Base-by-base conservation (phyloP, 2,113 vertebrate species). In the Ramphastos sulfuratus region DNA sequence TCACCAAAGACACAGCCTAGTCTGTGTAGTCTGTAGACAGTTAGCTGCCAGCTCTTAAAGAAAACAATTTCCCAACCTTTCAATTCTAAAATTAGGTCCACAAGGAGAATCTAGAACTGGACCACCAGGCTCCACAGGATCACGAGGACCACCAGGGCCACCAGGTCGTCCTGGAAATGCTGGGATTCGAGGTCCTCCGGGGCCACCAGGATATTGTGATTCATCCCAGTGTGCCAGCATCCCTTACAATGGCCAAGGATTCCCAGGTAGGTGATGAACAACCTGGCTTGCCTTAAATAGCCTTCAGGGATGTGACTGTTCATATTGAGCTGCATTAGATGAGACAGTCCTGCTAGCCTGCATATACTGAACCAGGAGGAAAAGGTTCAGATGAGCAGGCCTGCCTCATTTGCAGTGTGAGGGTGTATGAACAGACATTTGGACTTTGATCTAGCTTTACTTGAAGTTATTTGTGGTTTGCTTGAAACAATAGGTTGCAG, bases 191-290 rank as follows among this genome's bases (percentile, higher is more conserved):
- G 99, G 99, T 5, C 98, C 99, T 3, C 98, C 98, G 1, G 99
- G 99, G 44, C 98, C 98, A 73, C 95, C 99, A 39, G 99, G 99
- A n/a, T 99, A 99, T 95, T 99, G 99, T 54, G 99, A 99, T 96
- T 99, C 99, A 15, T 99, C 99, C 63, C 98, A 99, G 97, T 99
- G 99, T 79, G 98, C 99, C 33, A 99, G 99, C 74, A 99, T 99
- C 91, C 98, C 98, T 69, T 99, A 99, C 98, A 99, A 99, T 4
- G 99, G 99, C n/a, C 99, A 99, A 97, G 98, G 98, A 97, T 99
- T 99, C 95, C 97, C 97, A 98, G 99, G 99, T 99, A 98, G 7
- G 98, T 97, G n/a, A 61, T 42, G 60, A 88, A 46, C 44, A 52
- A 33, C 24, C 42, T 89, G 91, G 74, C 31, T 93, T 71, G 48